Evolutionary conservation across 1,140 invertebrate genomes (phyloP).

Genomic region (Cryptotermes secundus): DNA sequence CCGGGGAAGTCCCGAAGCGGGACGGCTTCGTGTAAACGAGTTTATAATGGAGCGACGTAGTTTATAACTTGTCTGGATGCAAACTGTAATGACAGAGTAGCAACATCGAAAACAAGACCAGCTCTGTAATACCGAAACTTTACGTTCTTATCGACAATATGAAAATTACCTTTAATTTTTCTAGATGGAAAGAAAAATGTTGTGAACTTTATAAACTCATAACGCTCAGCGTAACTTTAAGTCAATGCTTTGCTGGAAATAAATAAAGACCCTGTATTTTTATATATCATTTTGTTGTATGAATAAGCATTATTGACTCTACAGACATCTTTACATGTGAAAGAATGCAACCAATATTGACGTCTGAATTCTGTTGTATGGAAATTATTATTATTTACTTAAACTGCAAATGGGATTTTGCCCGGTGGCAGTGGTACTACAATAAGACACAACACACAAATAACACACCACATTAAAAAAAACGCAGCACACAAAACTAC

Average conservation of each 20-base stretch:
- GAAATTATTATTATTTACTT: too few species aligned
- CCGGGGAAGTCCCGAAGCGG: neutral
- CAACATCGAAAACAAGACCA: neutral
- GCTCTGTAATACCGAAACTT: slow-evolving; percentile 4
- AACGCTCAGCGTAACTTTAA: neutral
- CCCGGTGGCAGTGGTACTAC: too few species aligned
- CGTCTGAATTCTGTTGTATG: too few species aligned
- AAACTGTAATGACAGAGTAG: neutral
- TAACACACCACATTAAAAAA: too few species aligned
- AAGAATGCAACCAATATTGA: too few species aligned
- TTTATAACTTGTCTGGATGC: slow-evolving; percentile 5
- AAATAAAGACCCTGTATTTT: too few species aligned
- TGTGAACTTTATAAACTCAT: neutral
- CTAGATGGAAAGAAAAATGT: neutral
- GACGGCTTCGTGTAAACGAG: slow-evolving; percentile 3
- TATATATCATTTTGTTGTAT: too few species aligned
- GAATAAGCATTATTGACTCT: too few species aligned
- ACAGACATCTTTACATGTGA: too few species aligned
- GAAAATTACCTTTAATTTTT: neutral
- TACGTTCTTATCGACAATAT: neutral
- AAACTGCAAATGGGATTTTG: too few species aligned
- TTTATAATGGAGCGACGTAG: neutral
- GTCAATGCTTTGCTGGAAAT: neutral
- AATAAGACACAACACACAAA: too few species aligned
- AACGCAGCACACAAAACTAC: too few species aligned